phyloP scores from a whole-genome alignment of 2,888 invertebrate species.

The Epiblema foenella region DNA sequence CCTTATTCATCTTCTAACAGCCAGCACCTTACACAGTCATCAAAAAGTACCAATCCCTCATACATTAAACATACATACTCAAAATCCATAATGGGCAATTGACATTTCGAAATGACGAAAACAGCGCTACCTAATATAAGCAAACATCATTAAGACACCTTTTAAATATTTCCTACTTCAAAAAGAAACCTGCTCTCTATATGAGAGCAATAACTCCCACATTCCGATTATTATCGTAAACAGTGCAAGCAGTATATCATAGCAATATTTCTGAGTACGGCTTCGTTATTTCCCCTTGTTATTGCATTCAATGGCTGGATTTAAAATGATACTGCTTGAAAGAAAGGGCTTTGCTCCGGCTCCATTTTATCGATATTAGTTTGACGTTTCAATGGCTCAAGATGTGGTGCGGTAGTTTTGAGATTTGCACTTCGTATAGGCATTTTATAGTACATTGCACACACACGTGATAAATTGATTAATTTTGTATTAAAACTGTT shows the following conservation, averaged over 20 bases:
- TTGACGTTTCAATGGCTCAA: slow-evolving; percentile 14
- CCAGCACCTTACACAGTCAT: no score
- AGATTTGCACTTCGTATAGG: not conserved
- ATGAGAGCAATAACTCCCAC: slow-evolving; percentile 3
- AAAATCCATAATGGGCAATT: no score
- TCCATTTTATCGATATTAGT: slow-evolving; percentile 30
- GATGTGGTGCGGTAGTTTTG: not conserved
- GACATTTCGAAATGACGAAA: no score
- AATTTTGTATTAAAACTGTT: no score
- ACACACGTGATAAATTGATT: no score
- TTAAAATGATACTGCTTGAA: slow-evolving; percentile 33
- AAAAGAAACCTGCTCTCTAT: not conserved
- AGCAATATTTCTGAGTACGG: slow-evolving; percentile 19
- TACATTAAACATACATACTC: no score
- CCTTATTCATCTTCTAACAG: no score
- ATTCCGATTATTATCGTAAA: slow-evolving; percentile 24
- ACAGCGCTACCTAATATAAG: not conserved
- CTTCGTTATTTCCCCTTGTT: slow-evolving; percentile 34
- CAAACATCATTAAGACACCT: not conserved
- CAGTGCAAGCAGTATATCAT: slow-evolving; percentile 28
- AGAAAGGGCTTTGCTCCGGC: slow-evolving; percentile 36
- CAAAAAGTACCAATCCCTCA: no score
- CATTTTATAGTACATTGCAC: no score
- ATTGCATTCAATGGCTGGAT: slow-evolving; percentile 33
- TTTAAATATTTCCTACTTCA: not conserved